Evolutionary conservation across 1,140 invertebrate genomes (phyloP).

Genomic region (Cyclina sinensis): DNA sequence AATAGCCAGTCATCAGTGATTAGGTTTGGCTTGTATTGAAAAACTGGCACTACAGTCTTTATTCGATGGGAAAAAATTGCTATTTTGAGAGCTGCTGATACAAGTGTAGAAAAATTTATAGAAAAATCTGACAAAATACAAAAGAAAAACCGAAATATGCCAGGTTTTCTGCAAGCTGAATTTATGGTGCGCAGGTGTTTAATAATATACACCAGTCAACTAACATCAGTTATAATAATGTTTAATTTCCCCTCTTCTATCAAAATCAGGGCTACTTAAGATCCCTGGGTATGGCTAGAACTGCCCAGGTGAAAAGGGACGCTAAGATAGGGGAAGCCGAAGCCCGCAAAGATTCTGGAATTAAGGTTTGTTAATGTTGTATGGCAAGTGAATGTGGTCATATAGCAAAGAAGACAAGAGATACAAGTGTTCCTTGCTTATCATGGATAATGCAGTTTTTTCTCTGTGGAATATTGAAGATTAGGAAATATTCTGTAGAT

Average conservation of each 20-base stretch:
- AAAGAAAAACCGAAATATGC: background rate
- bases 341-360: conserved; percentile 88
- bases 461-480: too few species aligned
- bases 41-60: background rate
- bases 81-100: too few species aligned
- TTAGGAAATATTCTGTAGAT: too few species aligned
- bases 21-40: conserved; percentile 9
- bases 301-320: conserved; percentile 98
- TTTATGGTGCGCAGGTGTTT: background rate
- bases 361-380: conserved; percentile 79
- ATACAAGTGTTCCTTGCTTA: background rate
- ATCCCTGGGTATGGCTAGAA: conserved; percentile 97
- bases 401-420: background rate
- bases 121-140: background rate
- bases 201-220: background rate
- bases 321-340: conserved; percentile 98
- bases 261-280: conserved; percentile 95
- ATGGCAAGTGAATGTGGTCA: conserved; percentile 5
- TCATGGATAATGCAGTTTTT: too few species aligned
- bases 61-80: too few species aligned
- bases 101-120: too few species aligned
- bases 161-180: background rate
- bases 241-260: conserved; percentile 50
- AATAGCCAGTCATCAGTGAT: conserved; percentile 4
- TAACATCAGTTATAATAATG: conserved; percentile 21